Percentiles rank a stretch among this genome's conserved stretches.
These are phyloP conservation scores for Daktulosphaira vitifoliae DNA, from an alignment of 1,140 invertebrate genomes.

Conservation along the genomic window DNA sequence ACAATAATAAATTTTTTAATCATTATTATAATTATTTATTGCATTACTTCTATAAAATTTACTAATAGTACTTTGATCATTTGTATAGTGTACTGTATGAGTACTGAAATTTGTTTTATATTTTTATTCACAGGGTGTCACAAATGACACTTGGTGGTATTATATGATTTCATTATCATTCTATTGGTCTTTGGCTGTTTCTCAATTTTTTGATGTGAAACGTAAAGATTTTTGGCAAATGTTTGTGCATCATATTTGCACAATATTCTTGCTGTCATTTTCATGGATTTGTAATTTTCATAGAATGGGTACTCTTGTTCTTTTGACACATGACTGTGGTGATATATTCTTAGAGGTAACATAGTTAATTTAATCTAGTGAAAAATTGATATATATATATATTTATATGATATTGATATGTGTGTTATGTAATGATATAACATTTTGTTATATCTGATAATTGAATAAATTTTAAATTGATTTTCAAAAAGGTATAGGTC, in stretches of 20 bases:
- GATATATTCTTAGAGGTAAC: conserved; percentile 89
- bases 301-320: conserved; percentile 80
- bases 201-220: conserved; percentile 87
- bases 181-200: conserved; percentile 89
- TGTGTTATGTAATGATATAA: too few species aligned
- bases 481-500: neutral
- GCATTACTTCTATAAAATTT: too few species aligned
- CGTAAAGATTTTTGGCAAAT: conserved; percentile 97
- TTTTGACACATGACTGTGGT: conserved; percentile 87
- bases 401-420: too few species aligned
- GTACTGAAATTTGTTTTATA: neutral
- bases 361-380: conserved; percentile 29
- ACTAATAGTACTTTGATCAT: too few species aligned
- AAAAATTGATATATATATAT: too few species aligned
- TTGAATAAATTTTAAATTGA: too few species aligned
- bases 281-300: conserved; percentile 92
- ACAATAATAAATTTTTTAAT: neutral
- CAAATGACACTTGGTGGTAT: conserved; percentile 81
- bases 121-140: conserved; percentile 50
- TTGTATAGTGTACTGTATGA: neutral
- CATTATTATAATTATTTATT: neutral
- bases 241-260: conserved; percentile 93
- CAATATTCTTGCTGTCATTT: conserved; percentile 77
- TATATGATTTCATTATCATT: conserved; percentile 92
- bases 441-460: too few species aligned